Evolutionary conservation across 2,113 vertebrate species (phyloP).

Genomic region (Poicephalus meyeri): DNA sequence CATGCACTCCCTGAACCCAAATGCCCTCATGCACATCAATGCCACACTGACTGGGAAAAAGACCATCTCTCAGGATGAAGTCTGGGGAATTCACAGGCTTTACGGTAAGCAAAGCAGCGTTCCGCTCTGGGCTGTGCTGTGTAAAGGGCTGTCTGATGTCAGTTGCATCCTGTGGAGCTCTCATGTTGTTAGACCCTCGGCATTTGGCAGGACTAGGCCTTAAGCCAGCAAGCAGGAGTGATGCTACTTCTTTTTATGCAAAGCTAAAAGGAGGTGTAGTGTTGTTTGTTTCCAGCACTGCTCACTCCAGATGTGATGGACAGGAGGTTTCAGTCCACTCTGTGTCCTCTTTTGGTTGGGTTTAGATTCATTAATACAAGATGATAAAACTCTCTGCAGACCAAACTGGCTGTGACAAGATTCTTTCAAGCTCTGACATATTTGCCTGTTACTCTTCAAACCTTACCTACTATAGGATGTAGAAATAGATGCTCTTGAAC

Average conservation of each 20-base stretch:
- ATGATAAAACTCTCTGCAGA: neutral
- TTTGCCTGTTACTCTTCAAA: neutral
- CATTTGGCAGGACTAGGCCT: neutral
- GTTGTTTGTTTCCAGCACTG: neutral
- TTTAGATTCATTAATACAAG: neutral
- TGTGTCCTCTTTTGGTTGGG: neutral
- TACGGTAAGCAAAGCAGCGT: constrained; percentile 78
- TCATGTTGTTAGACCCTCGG: accelerated
- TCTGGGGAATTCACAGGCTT: constrained; percentile 94
- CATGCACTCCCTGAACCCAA: constrained; percentile 92
- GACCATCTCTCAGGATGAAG: constrained; percentile 90
- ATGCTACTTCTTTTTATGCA: neutral
- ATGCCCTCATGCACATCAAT: constrained; percentile 94
- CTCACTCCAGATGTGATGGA: neutral
- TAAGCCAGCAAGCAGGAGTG: neutral
- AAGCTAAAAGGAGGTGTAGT: neutral
- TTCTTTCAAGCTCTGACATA: neutral
- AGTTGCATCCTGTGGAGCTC: neutral
- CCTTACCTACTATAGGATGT: neutral
- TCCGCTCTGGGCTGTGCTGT: neutral
- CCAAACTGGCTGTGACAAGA: neutral
- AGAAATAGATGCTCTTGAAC: neutral
- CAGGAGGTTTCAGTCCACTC: neutral
- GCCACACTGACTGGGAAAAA: constrained; percentile 92
- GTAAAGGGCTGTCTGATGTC: accelerated